Percentiles rank a stretch among this genome's conserved stretches.
phyloP scores from a whole-genome alignment of 2,797 vertebrate genomes.

The Pangasius krempfi region DNA sequence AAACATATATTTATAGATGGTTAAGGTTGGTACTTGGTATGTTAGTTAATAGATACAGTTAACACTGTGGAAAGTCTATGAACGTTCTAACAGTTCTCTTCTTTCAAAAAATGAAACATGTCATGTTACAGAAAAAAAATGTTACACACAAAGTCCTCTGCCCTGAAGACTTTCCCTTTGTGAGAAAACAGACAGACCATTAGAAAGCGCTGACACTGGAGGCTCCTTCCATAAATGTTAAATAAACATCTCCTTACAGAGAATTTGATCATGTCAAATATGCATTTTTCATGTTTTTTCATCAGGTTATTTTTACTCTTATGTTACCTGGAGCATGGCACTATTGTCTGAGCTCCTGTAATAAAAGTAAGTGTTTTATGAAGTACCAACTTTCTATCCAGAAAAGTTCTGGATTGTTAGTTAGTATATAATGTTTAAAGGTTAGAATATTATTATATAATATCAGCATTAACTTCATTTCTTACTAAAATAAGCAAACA shows the following conservation, averaged over 20 bases:
- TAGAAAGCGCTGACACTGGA: background rate
- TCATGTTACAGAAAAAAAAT: background rate
- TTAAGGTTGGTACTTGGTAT: background rate
- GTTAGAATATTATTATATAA: background rate
- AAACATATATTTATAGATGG: background rate
- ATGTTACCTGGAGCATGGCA: background rate
- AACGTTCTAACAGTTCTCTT: background rate
- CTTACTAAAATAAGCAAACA: background rate
- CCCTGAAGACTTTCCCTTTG: background rate
- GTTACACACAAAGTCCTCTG: background rate
- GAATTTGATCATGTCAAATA: background rate
- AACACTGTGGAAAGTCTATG: background rate
- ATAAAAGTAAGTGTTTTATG: background rate
- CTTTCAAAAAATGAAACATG: too few species aligned
- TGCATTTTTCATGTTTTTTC: background rate
- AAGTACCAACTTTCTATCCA: background rate
- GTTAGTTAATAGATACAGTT: background rate
- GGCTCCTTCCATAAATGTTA: background rate
- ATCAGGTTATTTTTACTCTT: background rate
- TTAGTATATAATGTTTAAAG: background rate
- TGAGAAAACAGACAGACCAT: too few species aligned
- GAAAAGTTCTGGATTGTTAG: background rate
- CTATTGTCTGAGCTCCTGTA: background rate
- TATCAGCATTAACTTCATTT: background rate
- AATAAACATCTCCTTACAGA: background rate